Evolutionary conservation across 2,113 vertebrate species (phyloP), one percentile per base, ranked within the genome.

Genomic region (Rattus rattus): DNA sequence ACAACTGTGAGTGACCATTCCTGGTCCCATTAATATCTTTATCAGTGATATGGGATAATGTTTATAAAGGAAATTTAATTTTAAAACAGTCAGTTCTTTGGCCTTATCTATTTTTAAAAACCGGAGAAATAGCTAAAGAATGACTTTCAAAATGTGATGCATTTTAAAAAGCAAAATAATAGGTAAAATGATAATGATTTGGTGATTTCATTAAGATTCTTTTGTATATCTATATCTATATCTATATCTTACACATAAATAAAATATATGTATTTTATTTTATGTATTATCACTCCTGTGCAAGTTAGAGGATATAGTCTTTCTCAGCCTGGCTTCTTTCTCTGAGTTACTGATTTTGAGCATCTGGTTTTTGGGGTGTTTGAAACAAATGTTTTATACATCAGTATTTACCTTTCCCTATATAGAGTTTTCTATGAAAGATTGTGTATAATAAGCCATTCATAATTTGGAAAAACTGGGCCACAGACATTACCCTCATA

Each of bases 371-470:
- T 84, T 54, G 9, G 1, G 2, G 1, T 91, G 28, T 49, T 67
- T 92, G 86, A 92, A 95, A 72, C 52, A 94, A 96, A 87, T 65
- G 67, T 94, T 90, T 96, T 93, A 73, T 95, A 49, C 14, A 11
- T 28, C 19, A 86, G 24, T 88, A 95, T 49, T 88, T 96, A 80
- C 19, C 4, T 92, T 61, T 83, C 76, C 73, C 30, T 26, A 33
- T 89, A n/a, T 96, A 86, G 28, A 94, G 77, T 92, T 87, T 61
- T 20, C 75, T 67, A 17, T 92, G n/a, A 93, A 90, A 77, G 65
- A 92, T 75, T 30, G 63, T 84, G n/a, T 90, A 89, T 85, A 79
- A 65, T 6, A 92, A 92, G 20, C 26, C 73, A 80, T 88, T 95
- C 43, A 59, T 17, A 90, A 24, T 94, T 95, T n/a, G 93, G 69